Percentiles rank a stretch among this genome's conserved stretches.
phyloP scores from a whole-genome alignment of 2,888 invertebrate genomes.

The Ernsta delagoae region DNA sequence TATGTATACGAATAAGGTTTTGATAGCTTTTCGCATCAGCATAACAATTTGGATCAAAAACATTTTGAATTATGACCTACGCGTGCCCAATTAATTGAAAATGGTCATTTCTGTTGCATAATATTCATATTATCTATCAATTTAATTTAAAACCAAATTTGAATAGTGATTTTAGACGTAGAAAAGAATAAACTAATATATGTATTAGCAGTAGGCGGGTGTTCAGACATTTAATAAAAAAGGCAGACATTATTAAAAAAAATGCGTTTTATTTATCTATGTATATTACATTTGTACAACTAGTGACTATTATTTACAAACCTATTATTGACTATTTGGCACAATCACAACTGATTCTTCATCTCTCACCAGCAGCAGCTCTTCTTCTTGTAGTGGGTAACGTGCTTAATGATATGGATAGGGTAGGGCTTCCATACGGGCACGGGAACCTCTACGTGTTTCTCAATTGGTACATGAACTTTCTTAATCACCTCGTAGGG shows the following conservation, averaged over 20 bases:
- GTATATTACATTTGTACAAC: slow-evolving; percentile 57
- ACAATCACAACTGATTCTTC: slow-evolving; percentile 62
- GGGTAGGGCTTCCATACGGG: slow-evolving; percentile 78
- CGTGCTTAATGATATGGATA: slow-evolving; percentile 78
- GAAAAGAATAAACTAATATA: neutral
- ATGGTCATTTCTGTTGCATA: neutral
- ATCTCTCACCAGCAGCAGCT: slow-evolving; percentile 72
- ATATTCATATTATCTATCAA: neutral
- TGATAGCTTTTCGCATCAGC: neutral
- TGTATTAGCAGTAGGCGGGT: neutral
- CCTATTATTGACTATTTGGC: slow-evolving; percentile 77
- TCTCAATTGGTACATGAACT: slow-evolving; percentile 71
- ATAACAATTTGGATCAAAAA: neutral
- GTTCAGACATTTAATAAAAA: neutral
- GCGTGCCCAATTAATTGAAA: neutral
- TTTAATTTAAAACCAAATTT: neutral
- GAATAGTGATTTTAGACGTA: too few relatives aligned
- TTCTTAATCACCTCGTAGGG: slow-evolving; percentile 79
- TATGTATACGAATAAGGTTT: neutral
- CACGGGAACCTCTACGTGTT: slow-evolving; percentile 75
- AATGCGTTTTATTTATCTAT: slow-evolving; percentile 52
- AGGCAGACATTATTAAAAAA: slow-evolving; percentile 44
- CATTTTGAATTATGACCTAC: neutral
- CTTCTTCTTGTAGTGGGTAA: slow-evolving; percentile 80
- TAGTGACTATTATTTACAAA: slow-evolving; percentile 81